Conservation (phyloP, 2,113 vertebrate genomes). For the Cromileptes altivelis region DNA sequence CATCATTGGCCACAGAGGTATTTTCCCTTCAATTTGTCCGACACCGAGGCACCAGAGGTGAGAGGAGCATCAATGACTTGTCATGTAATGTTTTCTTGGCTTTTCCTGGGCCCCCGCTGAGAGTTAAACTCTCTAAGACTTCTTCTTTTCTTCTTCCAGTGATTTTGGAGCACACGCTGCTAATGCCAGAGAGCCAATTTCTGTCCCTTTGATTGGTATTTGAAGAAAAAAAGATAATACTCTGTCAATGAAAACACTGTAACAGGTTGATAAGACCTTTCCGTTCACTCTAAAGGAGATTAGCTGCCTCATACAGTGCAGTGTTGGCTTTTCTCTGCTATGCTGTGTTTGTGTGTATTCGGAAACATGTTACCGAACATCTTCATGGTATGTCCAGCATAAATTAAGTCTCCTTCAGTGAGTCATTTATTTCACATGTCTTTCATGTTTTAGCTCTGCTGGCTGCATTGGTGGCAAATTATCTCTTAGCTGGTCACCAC, state of each 20-base stretch:
- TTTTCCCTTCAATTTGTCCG: constrained; percentile 8
- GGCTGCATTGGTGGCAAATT: background rate
- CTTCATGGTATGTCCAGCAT: background rate
- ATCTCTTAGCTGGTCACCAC: background rate
- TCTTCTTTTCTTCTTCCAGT: constrained; percentile 7
- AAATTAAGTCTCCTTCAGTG: background rate
- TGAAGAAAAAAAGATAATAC: constrained; percentile 30
- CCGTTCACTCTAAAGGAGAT: constrained; percentile 24
- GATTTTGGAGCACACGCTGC: constrained; percentile 15
- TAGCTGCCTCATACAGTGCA: constrained; percentile 21
- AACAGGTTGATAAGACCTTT: constrained; percentile 40
- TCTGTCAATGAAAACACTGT: constrained; percentile 46
- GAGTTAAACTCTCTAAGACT: constrained; percentile 12
- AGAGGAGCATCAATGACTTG: background rate
- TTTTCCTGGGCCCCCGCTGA: constrained; percentile 10
- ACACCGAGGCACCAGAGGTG: background rate
- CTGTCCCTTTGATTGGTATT: constrained; percentile 31
- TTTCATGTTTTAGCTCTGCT: background rate
- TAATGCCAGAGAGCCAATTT: constrained; percentile 20
- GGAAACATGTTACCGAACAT: background rate
- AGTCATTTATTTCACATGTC: background rate
- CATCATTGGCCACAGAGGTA: background rate
- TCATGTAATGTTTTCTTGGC: background rate
- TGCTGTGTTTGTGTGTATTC: constrained; percentile 1
- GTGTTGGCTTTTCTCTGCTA: constrained; percentile 7